phyloP scores from a whole-genome alignment of 1,140 invertebrate genomes.

The Thaumatotibia leucotreta region DNA sequence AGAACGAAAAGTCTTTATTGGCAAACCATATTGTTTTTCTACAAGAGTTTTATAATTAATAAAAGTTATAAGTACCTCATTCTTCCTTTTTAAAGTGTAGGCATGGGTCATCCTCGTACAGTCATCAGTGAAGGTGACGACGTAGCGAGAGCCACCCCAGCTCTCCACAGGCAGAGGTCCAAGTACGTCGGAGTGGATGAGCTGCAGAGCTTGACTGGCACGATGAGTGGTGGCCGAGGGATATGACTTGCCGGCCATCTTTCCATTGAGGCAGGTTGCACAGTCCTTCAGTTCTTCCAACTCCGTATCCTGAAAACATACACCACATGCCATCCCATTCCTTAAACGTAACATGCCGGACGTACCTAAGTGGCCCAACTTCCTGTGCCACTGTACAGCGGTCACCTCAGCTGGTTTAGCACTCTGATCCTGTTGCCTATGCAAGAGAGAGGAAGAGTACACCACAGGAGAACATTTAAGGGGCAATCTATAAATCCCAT shows the following conservation, averaged over 20 bases:
- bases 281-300: background rate
- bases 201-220: background rate
- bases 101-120: slow-evolving; percentile 30
- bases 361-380: background rate
- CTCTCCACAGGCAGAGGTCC: background rate
- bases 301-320: background rate
- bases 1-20: slow-evolving; percentile 24
- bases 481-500: background rate
- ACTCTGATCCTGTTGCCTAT: background rate
- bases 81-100: slow-evolving; percentile 45
- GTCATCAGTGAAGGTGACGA: slow-evolving; percentile 49
- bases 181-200: background rate
- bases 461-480: background rate
- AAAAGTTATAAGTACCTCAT: slow-evolving; percentile 35
- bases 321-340: background rate
- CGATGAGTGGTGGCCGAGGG: background rate
- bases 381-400: background rate
- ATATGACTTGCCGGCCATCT: background rate
- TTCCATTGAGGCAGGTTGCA: slow-evolving; percentile 10
- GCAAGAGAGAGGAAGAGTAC: slow-evolving; percentile 10
- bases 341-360: background rate
- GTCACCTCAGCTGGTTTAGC: background rate
- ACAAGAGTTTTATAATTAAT: slow-evolving; percentile 35
- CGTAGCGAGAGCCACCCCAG: slow-evolving; percentile 27
- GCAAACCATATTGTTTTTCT: slow-evolving; percentile 37